phyloP scores from a whole-genome alignment of 1,140 invertebrate genomes.

The Cepaea nemoralis region DNA sequence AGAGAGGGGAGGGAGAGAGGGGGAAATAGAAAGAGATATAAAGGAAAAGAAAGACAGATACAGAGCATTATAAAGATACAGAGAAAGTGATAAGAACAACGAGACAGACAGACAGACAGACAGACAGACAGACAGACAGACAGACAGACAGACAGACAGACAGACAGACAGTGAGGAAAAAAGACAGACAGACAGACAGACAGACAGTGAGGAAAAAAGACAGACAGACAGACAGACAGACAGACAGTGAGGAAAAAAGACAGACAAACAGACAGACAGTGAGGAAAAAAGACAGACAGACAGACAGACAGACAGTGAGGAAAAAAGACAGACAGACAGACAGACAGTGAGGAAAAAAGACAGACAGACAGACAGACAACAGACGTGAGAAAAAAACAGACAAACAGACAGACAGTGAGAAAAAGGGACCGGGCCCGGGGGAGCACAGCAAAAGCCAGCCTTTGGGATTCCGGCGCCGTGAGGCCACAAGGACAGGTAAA shows the following conservation, averaged over 20 bases:
- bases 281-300: not conserved
- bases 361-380: too few species aligned
- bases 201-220: not conserved
- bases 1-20: conserved; percentile 2
- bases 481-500: too few species aligned
- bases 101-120: conserved; percentile 14
- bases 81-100: conserved; percentile 1
- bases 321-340: too few species aligned
- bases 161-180: conserved; percentile 8
- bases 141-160: conserved; percentile 16
- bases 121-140: not conserved
- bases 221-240: conserved; percentile 2
- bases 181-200: conserved; percentile 20
- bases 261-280: not conserved
- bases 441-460: too few species aligned
- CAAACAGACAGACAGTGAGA: too few species aligned
- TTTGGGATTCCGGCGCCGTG: too few species aligned
- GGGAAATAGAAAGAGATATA: not conserved
- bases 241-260: not conserved
- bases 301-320: too few species aligned
- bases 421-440: too few species aligned
- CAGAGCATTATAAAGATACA: conserved; percentile 18
- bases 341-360: too few species aligned
- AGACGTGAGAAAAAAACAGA: too few species aligned
- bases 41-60: conserved; percentile 20